A percentile compares a stretch with the other conserved stretches of the same genome.
phyloP scores from a whole-genome alignment of 2,113 vertebrate genomes.

The Osmerus mordax region DNA sequence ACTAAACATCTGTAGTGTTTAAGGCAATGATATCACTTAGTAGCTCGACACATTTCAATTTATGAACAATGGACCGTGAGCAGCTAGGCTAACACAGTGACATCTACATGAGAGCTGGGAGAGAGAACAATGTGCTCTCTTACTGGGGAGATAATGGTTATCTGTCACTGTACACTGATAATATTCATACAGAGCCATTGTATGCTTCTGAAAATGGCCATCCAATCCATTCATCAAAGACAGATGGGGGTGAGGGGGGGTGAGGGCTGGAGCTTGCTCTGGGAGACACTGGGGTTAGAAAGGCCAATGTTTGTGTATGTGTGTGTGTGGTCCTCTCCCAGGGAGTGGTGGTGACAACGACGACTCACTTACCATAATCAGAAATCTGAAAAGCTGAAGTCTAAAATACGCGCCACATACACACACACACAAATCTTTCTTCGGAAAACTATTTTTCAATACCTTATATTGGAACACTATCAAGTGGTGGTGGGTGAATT shows the following conservation, averaged over 20 bases:
- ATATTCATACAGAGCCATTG: conserved; percentile 69
- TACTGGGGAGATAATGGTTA: conserved; percentile 61
- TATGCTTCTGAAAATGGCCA: conserved; percentile 62
- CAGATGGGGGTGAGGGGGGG: conserved; percentile 52
- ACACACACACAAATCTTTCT: conserved; percentile 5
- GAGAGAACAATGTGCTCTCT: conserved; percentile 67
- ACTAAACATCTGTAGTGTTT: conserved; percentile 54
- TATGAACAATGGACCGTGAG: conserved; percentile 51
- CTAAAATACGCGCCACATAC: conserved; percentile 43
- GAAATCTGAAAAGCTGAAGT: conserved; percentile 25
- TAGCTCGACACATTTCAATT: conserved; percentile 62
- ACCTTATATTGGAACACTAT: too few relatives aligned
- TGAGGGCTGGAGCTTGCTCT: conserved; percentile 49
- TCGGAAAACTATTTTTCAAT: too few relatives aligned
- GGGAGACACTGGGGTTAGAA: conserved; percentile 56
- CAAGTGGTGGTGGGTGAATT: too few relatives aligned
- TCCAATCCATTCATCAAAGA: conserved; percentile 66
- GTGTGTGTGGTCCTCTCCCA: conserved; percentile 26
- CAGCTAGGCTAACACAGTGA: conserved; percentile 57
- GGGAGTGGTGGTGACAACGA: conserved; percentile 63
- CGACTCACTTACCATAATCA: conserved; percentile 53
- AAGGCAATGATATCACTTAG: conserved; percentile 64
- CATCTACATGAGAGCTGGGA: conserved; percentile 60
- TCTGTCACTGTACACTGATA: conserved; percentile 72
- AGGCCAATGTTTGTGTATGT: conserved; percentile 33